Conservation (phyloP, 1,140 invertebrate genomes). For the Lepidurus couesii region DNA sequence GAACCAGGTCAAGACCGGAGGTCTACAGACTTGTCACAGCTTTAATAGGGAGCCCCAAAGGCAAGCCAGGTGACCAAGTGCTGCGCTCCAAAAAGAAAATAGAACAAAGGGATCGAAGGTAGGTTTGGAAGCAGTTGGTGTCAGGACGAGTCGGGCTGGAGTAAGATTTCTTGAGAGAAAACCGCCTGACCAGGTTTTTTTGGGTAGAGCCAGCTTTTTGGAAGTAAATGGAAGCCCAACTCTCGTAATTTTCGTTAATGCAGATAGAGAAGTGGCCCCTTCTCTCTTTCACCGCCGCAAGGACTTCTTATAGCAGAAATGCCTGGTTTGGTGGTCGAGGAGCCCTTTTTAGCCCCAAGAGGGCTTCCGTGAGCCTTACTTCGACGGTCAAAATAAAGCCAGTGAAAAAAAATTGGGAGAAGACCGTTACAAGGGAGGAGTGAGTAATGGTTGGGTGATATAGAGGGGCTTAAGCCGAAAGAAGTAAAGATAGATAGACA, state of each 20-base stretch:
- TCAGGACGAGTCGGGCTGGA: not conserved
- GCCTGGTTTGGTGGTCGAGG: not conserved
- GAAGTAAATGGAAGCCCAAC: not conserved
- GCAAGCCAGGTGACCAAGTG: too few species aligned
- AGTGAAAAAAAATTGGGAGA: not conserved
- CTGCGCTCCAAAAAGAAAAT: not conserved
- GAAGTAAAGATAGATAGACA: too few species aligned
- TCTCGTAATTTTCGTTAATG: not conserved
- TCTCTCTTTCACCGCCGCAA: not conserved
- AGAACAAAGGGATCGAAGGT: not conserved
- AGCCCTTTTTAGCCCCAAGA: not conserved
- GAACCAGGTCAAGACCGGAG: not conserved
- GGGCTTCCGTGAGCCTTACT: too few species aligned
- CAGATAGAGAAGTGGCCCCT: not conserved
- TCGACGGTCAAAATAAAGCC: not conserved
- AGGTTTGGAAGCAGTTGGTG: not conserved
- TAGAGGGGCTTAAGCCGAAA: not conserved
- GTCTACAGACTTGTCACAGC: not conserved
- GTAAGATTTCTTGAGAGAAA: too few species aligned
- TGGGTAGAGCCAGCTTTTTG: not conserved
- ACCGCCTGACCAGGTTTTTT: too few species aligned
- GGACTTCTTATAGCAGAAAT: too few species aligned
- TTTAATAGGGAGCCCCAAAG: too few species aligned
- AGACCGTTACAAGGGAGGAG: constrained; percentile 5
- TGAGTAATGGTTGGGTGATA: constrained; percentile 11